These are phyloP conservation scores for Labeo rohita DNA, from an alignment of 2,113 vertebrate species.

Conservation along the genomic window DNA sequence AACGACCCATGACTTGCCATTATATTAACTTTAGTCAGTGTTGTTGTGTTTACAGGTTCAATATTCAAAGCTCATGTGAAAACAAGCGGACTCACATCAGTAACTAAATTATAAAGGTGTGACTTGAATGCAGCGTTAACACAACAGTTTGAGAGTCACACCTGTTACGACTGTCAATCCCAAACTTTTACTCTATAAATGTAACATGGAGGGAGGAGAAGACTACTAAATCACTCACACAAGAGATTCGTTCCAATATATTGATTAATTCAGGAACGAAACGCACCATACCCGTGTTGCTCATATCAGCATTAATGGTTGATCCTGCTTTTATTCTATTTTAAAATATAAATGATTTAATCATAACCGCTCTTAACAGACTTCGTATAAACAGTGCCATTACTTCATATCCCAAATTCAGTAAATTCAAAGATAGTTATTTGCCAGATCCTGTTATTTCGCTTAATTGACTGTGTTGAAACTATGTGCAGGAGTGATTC, in stretches of 20 bases:
- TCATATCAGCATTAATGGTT: too few relatives aligned
- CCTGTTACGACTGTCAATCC: not conserved
- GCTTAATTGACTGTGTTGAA: not conserved
- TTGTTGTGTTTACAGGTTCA: not conserved
- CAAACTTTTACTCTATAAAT: not conserved
- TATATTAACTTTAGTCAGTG: not conserved
- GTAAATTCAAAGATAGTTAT: not conserved
- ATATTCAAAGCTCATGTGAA: not conserved
- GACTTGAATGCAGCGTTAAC: not conserved
- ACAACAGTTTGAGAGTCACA: not conserved
- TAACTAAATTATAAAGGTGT: not conserved
- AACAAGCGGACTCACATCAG: not conserved
- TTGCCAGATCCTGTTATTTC: not conserved
- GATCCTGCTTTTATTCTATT: not conserved
- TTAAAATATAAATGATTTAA: not conserved
- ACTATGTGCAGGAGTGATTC: constrained; percentile 11
- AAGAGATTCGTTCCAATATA: constrained; percentile 29
- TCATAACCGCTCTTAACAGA: not conserved
- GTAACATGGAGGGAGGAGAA: not conserved
- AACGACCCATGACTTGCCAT: not conserved
- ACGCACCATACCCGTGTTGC: not conserved
- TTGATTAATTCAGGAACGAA: not conserved
- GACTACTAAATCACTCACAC: not conserved
- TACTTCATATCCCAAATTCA: constrained; percentile 12
- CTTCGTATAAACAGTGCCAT: constrained; percentile 17